These are phyloP conservation scores for Mesopsocus fuscifrons DNA, from an alignment of 2,888 invertebrate genomes.

Conservation along the genomic window DNA sequence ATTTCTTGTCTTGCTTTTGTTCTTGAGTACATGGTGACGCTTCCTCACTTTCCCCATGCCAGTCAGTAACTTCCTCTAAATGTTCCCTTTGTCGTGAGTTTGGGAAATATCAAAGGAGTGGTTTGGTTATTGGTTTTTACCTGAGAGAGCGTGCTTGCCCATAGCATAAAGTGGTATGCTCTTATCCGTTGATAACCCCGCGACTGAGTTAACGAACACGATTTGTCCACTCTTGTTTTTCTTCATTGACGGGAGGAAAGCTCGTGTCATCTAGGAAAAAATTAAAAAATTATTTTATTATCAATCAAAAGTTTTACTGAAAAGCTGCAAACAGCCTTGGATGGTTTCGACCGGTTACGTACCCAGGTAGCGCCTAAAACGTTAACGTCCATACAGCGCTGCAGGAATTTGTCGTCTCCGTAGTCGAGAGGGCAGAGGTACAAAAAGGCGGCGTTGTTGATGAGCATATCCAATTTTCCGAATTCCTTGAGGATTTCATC, in stretches of 20 bases:
- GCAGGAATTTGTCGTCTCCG: neutral
- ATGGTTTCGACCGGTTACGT: too few species aligned
- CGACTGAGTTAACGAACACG: neutral
- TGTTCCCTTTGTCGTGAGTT: too few species aligned
- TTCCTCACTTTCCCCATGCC: too few species aligned
- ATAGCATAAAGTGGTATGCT: too few species aligned
- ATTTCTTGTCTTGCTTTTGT: too few species aligned
- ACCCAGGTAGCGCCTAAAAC: slow-evolving; percentile 3
- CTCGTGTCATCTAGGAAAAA: slow-evolving; percentile 1
- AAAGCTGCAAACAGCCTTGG: too few species aligned
- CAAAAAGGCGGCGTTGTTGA: slow-evolving; percentile 3
- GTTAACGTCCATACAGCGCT: neutral
- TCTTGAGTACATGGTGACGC: too few species aligned
- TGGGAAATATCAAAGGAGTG: too few species aligned
- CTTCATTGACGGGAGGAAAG: neutral
- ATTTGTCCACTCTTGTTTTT: neutral
- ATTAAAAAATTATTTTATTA: neutral
- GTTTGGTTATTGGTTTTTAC: too few species aligned
- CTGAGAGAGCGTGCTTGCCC: too few species aligned
- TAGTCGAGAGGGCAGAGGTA: neutral
- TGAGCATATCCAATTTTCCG: neutral
- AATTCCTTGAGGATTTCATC: neutral
- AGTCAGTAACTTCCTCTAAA: too few species aligned
- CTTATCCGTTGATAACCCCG: neutral
- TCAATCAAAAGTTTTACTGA: too few species aligned